These are phyloP conservation scores for Andricus grossulariae DNA, from an alignment of 1,140 invertebrate genomes.

Conservation along the genomic window DNA sequence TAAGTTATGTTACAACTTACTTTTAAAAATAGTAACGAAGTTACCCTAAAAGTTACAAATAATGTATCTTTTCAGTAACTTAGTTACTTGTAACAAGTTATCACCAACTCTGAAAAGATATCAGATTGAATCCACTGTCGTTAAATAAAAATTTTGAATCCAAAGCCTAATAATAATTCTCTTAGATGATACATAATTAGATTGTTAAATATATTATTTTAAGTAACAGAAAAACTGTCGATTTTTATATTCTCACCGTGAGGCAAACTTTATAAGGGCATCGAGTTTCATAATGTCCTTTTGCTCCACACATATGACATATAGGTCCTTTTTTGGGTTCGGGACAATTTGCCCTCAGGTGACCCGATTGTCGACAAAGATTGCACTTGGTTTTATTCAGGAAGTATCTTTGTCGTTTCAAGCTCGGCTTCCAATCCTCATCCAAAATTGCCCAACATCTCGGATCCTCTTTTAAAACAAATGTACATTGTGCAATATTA, in stretches of 20 bases:
- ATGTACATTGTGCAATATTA: no score
- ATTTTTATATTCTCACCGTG: conserved; percentile 75
- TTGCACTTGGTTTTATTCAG: conserved; percentile 73
- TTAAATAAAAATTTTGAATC: conserved; percentile 32
- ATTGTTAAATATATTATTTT: neutral
- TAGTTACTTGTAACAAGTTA: no score
- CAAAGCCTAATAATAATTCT: neutral
- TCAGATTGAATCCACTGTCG: neutral
- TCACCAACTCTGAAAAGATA: neutral
- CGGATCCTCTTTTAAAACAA: conserved; percentile 68
- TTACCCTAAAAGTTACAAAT: no score
- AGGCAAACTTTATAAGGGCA: conserved; percentile 82
- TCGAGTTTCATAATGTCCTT: conserved; percentile 78
- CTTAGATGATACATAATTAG: neutral
- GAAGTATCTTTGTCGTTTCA: conserved; percentile 57
- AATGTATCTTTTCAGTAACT: no score
- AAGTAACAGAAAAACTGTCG: no score
- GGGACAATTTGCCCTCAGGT: conserved; percentile 72
- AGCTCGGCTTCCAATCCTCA: conserved; percentile 61
- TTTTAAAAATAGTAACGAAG: no score
- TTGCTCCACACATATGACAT: conserved; percentile 80
- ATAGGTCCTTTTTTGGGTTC: conserved; percentile 67
- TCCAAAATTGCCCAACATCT: conserved; percentile 71
- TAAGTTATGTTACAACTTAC: no score
- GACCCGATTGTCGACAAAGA: conserved; percentile 76